Evolutionary conservation across 2,113 vertebrate species (phyloP).

Genomic region (Toxotes jaculatrix): DNA sequence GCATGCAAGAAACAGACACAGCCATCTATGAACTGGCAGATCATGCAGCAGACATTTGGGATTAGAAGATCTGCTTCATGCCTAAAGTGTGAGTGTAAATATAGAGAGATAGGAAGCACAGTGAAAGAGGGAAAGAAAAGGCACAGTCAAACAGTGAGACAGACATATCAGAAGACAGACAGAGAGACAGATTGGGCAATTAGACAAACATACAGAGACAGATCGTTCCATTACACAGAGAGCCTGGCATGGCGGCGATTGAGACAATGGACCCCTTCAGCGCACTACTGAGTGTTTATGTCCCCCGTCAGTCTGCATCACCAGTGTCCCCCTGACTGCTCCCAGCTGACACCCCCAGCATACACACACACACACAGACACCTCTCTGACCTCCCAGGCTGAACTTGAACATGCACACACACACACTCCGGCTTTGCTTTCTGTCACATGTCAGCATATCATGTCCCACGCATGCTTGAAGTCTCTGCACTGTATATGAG

Average conservation of each 20-base stretch:
- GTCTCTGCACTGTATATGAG: constrained; percentile 8
- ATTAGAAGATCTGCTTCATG: constrained; percentile 17
- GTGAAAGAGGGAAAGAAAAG: constrained; percentile 24
- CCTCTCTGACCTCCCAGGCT: constrained; percentile 52
- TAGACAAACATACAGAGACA: constrained; percentile 75
- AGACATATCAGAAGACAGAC: constrained; percentile 66
- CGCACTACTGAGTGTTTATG: constrained; percentile 76
- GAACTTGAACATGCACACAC: constrained; percentile 58
- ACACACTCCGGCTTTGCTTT: constrained; percentile 66
- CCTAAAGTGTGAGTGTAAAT: constrained; percentile 12
- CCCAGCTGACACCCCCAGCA: constrained; percentile 65
- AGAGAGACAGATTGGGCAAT: constrained; percentile 73
- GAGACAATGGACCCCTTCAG: constrained; percentile 81
- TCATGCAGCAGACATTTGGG: constrained; percentile 13
- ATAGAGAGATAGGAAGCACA: constrained; percentile 9
- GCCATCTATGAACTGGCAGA: not conserved
- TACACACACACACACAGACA: constrained; percentile 19
- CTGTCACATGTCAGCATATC: constrained; percentile 73
- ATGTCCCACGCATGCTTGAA: constrained; percentile 36
- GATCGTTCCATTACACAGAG: constrained; percentile 72
- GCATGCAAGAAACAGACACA: constrained; percentile 20
- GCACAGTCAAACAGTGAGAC: constrained; percentile 46
- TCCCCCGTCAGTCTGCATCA: constrained; percentile 80
- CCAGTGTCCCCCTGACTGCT: constrained; percentile 78
- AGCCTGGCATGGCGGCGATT: constrained; percentile 58